Base-by-base conservation (phyloP, 2,888 invertebrate genomes). In the Thelaira solivaga region DNA sequence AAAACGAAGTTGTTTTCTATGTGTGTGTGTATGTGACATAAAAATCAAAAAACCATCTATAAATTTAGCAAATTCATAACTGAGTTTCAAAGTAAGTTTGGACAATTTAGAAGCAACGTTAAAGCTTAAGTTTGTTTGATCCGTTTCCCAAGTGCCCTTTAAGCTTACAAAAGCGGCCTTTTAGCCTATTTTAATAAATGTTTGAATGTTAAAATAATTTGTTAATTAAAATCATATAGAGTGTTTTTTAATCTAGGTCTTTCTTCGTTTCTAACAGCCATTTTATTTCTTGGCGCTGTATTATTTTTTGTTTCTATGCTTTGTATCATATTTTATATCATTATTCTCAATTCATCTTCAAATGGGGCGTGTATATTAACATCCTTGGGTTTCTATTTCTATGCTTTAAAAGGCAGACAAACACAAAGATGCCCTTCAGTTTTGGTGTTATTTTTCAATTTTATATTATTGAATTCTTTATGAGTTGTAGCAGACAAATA, bases 351-450 rank as follows among this genome's bases (percentile, higher is more conserved):
- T 26, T 18, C 71, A 67, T 69, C 51, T 61, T 43, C 51, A 61
- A 74, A 78, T 69, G 68, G 59, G 68, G 61, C 67, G 62, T 76
- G 62, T 16, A 67, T 62, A 62, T 67, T 73, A 73, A 51, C 26
- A 73, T 69, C 51, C 59, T 65, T 20, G 51, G 65, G 45, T 26
- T 39, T 64, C 13, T 31, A 31, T 64, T 47, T 55, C 7, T 57
- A 13, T 26, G 6, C 26, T 43, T 45, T 6, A 6, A 34, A 34
- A 11, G 5, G 4, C 11, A 11, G 1, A 47, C 36, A 49, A 8
- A 51, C 13, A 51, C 2, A 39, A 39, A 13, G n/a, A 1, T 6
- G 11, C 36, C 36, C 16, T 39, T 5, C 13, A 39, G 13, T 1
- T 39, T 6, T 13, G 36, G 2, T 2, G 13, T 13, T 5, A 6